Percentiles rank a stretch among this genome's conserved stretches.
phyloP scores from a whole-genome alignment of 2,888 invertebrate species.

The Caradrina kadenii region DNA sequence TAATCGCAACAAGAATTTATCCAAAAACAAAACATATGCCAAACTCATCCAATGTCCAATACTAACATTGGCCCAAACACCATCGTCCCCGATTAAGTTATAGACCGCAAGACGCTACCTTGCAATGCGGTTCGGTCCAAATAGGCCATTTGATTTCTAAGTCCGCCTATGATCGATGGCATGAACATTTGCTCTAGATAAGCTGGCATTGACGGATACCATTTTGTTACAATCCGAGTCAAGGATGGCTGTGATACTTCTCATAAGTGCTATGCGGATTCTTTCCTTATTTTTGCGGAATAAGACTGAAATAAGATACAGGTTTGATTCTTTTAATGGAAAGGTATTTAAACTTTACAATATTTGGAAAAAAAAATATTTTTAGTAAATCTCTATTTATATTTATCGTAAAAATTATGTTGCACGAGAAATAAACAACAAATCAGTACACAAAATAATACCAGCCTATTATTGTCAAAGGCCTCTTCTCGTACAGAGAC shows the following conservation, averaged over 20 bases:
- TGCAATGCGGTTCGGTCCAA: constrained; percentile 35
- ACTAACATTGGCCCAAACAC: constrained; percentile 25
- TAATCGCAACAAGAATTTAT: background rate
- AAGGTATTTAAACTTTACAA: constrained; percentile 3
- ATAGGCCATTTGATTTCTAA: constrained; percentile 47
- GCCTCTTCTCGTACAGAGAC: no score
- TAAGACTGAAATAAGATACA: constrained; percentile 3
- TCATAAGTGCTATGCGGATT: constrained; percentile 13
- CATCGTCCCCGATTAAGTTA: constrained; percentile 51
- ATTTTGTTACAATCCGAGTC: constrained; percentile 43
- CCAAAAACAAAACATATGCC: background rate
- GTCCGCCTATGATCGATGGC: constrained; percentile 50
- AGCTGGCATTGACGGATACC: constrained; percentile 50
- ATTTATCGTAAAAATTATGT: no score
- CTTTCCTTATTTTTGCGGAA: constrained; percentile 26
- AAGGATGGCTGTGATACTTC: constrained; percentile 25
- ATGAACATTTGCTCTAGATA: constrained; percentile 38
- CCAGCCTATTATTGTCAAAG: no score
- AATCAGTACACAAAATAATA: no score
- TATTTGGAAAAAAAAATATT: no score
- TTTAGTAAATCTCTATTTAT: no score
- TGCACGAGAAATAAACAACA: no score
- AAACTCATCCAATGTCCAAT: background rate
- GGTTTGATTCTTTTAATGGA: background rate
- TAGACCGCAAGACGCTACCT: constrained; percentile 52